These are phyloP conservation scores for Agapornis roseicollis DNA, from an alignment of 2,113 vertebrate species.

Conservation along the genomic window DNA sequence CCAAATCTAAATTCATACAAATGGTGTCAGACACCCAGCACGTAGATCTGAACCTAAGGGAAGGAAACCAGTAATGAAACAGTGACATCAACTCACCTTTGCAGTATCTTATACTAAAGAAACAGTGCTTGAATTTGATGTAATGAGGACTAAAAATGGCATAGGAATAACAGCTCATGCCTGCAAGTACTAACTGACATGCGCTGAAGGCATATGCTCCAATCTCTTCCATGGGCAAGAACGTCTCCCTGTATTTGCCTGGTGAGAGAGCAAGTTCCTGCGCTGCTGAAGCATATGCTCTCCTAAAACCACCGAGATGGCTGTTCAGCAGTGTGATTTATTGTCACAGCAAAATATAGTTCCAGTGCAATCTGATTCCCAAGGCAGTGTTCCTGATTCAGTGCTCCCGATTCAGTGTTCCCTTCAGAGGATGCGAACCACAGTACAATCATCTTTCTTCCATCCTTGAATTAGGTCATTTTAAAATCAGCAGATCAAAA, in stretches of 20 bases:
- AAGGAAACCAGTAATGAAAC: not conserved
- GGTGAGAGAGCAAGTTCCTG: not conserved
- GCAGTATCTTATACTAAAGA: not conserved
- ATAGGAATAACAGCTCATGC: not conserved
- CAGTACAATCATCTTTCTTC: not conserved
- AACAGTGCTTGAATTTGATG: not conserved
- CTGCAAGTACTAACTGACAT: not conserved
- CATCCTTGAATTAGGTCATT: not conserved
- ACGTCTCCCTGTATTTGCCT: not conserved
- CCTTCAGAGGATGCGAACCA: not conserved
- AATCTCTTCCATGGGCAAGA: not conserved
- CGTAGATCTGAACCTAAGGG: not conserved
- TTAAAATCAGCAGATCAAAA: constrained; percentile 19
- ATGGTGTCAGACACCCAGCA: not conserved
- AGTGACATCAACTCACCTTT: constrained; percentile 8
- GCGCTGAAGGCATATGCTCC: not conserved
- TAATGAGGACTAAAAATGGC: not conserved
- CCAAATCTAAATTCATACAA: not conserved
- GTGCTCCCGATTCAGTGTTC: not conserved
- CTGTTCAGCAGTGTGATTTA: constrained; percentile 30
- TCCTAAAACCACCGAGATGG: not conserved
- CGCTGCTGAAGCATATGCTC: not conserved
- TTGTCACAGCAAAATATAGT: constrained; percentile 19
- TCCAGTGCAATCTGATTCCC: constrained; percentile 48
- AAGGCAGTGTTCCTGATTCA: not conserved